phyloP scores from a whole-genome alignment of 2,797 vertebrate species.

The Amphiprion clarkii region DNA sequence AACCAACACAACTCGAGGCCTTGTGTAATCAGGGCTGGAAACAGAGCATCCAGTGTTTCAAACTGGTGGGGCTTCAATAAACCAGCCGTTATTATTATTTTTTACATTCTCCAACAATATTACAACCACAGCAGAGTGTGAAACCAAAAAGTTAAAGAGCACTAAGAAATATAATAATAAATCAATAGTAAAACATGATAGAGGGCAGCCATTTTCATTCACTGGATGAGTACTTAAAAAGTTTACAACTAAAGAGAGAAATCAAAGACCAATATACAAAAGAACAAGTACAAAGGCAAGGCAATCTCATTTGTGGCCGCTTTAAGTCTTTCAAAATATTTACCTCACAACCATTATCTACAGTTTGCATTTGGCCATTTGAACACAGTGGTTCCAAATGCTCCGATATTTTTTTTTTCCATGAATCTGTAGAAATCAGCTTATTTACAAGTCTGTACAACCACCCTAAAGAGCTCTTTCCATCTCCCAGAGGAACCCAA shows the following conservation, averaged over 20 bases:
- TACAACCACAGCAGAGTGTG: constrained; percentile 64
- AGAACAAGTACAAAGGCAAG: constrained; percentile 90
- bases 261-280: constrained; percentile 76
- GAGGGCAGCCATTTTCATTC: constrained; percentile 79
- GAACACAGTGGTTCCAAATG: constrained; percentile 90
- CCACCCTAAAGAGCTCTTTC: constrained; percentile 83
- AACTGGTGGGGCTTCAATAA: constrained; percentile 63
- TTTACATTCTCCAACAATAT: constrained; percentile 68
- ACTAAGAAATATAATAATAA: constrained; percentile 77
- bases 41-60: constrained; percentile 67
- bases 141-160: constrained; percentile 56
- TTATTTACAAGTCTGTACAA: constrained; percentile 95
- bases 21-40: constrained; percentile 48
- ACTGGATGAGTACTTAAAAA: constrained; percentile 70
- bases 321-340: constrained; percentile 87
- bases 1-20: constrained; percentile 35
- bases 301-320: constrained; percentile 91
- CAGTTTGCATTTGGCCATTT: constrained; percentile 91
- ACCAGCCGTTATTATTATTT: constrained; percentile 52
- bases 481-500: constrained; percentile 84
- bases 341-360: constrained; percentile 91
- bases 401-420: constrained; percentile 76
- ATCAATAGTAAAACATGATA: constrained; percentile 67
- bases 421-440: constrained; percentile 88
- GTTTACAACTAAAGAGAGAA: constrained; percentile 69